Conservation (phyloP, 2,113 vertebrate genomes). For the Lepus americanus region DNA sequence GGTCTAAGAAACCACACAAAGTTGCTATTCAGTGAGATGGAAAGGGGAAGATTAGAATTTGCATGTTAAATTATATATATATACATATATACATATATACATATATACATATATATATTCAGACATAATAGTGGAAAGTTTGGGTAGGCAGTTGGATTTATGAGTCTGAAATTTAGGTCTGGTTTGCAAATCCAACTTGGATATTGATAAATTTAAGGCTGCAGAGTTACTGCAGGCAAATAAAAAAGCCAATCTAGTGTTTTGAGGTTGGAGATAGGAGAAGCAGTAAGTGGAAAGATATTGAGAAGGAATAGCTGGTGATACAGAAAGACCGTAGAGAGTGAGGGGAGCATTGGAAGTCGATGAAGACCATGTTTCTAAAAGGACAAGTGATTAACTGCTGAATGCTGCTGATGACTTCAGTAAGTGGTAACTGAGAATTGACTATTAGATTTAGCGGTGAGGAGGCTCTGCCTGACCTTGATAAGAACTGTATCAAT, state of each 20-base stretch:
- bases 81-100: neutral
- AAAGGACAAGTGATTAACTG: neutral
- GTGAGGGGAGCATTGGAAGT: neutral
- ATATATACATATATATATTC: neutral
- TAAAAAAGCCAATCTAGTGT: neutral
- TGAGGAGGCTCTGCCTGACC: neutral
- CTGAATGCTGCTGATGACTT: neutral
- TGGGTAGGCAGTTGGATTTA: neutral
- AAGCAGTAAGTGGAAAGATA: neutral
- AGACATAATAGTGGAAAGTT: neutral
- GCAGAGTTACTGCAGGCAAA: neutral
- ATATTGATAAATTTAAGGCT: conserved; percentile 28
- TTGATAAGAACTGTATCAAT: neutral
- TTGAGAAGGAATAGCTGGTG: neutral
- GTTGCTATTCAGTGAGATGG: neutral
- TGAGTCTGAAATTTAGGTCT: neutral
- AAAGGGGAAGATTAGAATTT: neutral
- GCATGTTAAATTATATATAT: neutral
- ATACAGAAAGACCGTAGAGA: neutral
- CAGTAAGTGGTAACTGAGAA: neutral
- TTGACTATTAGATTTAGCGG: neutral
- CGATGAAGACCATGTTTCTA: neutral
- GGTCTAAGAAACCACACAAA: neutral
- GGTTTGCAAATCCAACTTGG: neutral
- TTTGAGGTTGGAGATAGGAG: neutral